These are phyloP conservation scores for Scortum barcoo DNA, from an alignment of 2,113 vertebrate species.

Conservation along the genomic window DNA sequence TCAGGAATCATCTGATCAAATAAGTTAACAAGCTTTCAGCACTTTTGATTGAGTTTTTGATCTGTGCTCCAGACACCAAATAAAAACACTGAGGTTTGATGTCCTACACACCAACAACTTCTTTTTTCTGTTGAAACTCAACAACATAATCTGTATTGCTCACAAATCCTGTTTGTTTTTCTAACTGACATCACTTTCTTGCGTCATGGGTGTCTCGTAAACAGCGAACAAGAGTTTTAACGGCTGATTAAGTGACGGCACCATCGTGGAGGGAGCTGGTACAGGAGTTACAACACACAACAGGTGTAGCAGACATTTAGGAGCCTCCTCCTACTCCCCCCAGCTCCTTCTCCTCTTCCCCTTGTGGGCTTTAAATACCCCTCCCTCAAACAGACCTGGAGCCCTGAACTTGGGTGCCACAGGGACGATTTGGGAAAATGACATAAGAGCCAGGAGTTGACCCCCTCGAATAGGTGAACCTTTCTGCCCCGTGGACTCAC, in stretches of 20 bases:
- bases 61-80: too few species aligned
- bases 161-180: background rate
- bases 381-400: constrained; percentile 32
- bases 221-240: constrained; percentile 20
- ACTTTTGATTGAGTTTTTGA: too few species aligned
- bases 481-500: background rate
- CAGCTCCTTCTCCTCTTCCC: background rate
- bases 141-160: background rate
- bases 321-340: background rate
- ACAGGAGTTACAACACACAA: constrained; percentile 46
- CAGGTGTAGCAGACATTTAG: constrained; percentile 63
- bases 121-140: background rate
- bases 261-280: background rate
- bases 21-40: background rate
- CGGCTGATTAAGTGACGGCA: constrained; percentile 39
- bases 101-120: background rate
- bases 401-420: constrained; percentile 53
- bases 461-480: background rate
- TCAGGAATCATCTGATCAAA: background rate
- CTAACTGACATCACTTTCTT: constrained; percentile 20
- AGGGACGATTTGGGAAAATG: constrained; percentile 45
- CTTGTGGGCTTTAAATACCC: constrained; percentile 62
- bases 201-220: constrained; percentile 18
- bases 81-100: background rate
- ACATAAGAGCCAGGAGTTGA: constrained; percentile 32